These are phyloP conservation scores for Pardosa pseudoannulata DNA, from an alignment of 2,888 invertebrate genomes.

Conservation along the genomic window DNA sequence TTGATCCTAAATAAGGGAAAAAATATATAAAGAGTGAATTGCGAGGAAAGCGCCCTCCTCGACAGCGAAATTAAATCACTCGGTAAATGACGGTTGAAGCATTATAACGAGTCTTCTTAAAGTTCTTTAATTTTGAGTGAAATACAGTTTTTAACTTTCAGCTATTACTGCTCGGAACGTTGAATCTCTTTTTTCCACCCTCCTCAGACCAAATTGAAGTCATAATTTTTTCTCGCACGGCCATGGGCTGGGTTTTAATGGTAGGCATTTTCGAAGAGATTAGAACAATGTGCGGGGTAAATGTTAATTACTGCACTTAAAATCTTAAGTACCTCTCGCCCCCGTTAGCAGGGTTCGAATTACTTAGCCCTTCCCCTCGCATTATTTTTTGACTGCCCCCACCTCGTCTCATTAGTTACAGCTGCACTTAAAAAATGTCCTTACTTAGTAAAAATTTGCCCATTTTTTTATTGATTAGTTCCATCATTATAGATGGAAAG, in stretches of 20 bases:
- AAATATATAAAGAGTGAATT: background rate
- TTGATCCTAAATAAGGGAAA: background rate
- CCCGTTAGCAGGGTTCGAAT: slow-evolving; percentile 18
- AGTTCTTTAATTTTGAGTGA: slow-evolving; percentile 57
- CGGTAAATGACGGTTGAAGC: slow-evolving; percentile 16
- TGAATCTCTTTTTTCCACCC: background rate
- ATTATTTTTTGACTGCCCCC: slow-evolving; percentile 6
- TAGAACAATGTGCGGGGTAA: slow-evolving; percentile 57
- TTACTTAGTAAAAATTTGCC: background rate
- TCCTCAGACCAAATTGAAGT: slow-evolving; percentile 46
- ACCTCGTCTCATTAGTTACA: slow-evolving; percentile 45
- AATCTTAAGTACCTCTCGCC: slow-evolving; percentile 40
- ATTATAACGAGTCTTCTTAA: slow-evolving; percentile 37
- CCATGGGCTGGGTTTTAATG: slow-evolving; percentile 36
- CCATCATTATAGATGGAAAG: slow-evolving; percentile 6
- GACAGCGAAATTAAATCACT: slow-evolving; percentile 45
- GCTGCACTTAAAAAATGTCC: slow-evolving; percentile 31
- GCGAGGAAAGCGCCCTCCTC: background rate
- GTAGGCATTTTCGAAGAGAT: slow-evolving; percentile 36
- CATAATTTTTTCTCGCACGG: slow-evolving; percentile 41
- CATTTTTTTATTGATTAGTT: background rate
- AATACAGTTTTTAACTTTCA: slow-evolving; percentile 24
- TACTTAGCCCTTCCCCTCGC: background rate
- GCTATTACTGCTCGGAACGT: background rate
- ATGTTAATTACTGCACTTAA: slow-evolving; percentile 67